Percentiles rank a stretch among this genome's conserved stretches.
These are phyloP conservation scores for Calameuta idolon DNA, from an alignment of 2,888 invertebrate species.

Conservation along the genomic window DNA sequence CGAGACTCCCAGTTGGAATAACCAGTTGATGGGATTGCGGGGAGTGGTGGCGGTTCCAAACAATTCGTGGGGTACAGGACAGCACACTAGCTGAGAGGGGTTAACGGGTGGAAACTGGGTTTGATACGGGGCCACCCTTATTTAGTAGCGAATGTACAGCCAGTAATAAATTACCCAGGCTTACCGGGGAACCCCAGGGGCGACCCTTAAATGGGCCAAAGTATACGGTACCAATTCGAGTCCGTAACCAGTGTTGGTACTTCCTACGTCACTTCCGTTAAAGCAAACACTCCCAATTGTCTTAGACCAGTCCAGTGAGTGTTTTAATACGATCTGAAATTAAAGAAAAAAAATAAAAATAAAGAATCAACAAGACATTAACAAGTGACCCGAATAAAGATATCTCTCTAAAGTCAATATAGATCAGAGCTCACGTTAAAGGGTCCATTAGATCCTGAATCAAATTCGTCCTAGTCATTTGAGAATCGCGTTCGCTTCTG, in stretches of 20 bases:
- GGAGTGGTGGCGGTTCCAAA: conserved; percentile 37
- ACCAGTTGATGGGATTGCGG: conserved; percentile 11
- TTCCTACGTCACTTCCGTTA: conserved; percentile 1
- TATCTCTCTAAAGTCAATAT: too few relatives aligned
- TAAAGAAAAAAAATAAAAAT: too few relatives aligned
- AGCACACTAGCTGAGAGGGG: background rate
- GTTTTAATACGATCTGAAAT: too few relatives aligned
- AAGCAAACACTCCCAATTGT: background rate
- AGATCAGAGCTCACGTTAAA: too few relatives aligned
- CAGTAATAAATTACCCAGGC: conserved; percentile 54
- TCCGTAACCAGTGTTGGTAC: conserved; percentile 13
- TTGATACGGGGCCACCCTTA: conserved; percentile 29
- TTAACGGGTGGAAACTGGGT: conserved; percentile 4
- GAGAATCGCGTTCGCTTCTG: background rate
- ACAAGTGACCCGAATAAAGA: background rate
- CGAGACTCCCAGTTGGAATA: too few relatives aligned
- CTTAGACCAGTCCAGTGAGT: background rate
- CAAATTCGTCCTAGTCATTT: background rate
- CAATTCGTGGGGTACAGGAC: conserved; percentile 40
- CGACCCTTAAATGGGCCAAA: conserved; percentile 29
- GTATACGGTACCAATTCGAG: conserved; percentile 23
- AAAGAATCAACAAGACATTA: background rate
- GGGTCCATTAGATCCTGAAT: too few relatives aligned
- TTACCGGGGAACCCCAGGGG: conserved; percentile 32
- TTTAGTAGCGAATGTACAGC: conserved; percentile 55